Conservation (phyloP, 2,113 vertebrate genomes). For the Actenoides hombroni region DNA sequence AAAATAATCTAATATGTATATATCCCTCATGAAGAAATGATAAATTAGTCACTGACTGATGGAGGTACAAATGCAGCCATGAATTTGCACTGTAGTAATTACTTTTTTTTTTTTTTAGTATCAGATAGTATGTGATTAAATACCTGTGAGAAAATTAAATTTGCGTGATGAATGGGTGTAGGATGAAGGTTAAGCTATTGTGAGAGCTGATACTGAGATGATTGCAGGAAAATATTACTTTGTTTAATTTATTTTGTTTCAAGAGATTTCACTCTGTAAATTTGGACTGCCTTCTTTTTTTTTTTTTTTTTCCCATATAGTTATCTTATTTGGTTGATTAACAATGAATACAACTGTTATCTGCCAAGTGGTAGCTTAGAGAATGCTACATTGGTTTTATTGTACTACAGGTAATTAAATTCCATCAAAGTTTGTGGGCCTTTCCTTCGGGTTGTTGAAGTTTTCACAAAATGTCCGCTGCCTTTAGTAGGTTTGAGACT, state of each 20-base stretch:
- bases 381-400: slow-evolving; percentile 20
- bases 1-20: slow-evolving; percentile 9
- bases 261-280: slow-evolving; percentile 72
- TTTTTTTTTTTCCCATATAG: neutral
- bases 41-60: slow-evolving; percentile 57
- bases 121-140: slow-evolving; percentile 94
- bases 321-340: slow-evolving; percentile 76
- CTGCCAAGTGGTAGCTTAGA: slow-evolving; percentile 11
- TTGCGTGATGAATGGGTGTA: slow-evolving; percentile 87
- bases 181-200: slow-evolving; percentile 86
- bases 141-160: slow-evolving; percentile 91
- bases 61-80: slow-evolving; percentile 64
- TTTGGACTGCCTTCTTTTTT: slow-evolving; percentile 33
- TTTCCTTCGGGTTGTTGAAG: neutral
- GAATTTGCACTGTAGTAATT: slow-evolving; percentile 85
- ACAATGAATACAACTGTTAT: slow-evolving; percentile 55
- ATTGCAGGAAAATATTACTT: slow-evolving; percentile 84
- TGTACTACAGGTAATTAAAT: slow-evolving; percentile 30
- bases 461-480: neutral
- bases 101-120: slow-evolving; percentile 78
- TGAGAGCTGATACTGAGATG: slow-evolving; percentile 85
- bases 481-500: neutral
- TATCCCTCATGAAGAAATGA: slow-evolving; percentile 27
- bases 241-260: slow-evolving; percentile 86
- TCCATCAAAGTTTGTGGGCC: neutral